Percentiles rank a stretch among this genome's conserved stretches.
phyloP scores from a whole-genome alignment of 2,113 vertebrate species.

The Mustela nigripes region DNA sequence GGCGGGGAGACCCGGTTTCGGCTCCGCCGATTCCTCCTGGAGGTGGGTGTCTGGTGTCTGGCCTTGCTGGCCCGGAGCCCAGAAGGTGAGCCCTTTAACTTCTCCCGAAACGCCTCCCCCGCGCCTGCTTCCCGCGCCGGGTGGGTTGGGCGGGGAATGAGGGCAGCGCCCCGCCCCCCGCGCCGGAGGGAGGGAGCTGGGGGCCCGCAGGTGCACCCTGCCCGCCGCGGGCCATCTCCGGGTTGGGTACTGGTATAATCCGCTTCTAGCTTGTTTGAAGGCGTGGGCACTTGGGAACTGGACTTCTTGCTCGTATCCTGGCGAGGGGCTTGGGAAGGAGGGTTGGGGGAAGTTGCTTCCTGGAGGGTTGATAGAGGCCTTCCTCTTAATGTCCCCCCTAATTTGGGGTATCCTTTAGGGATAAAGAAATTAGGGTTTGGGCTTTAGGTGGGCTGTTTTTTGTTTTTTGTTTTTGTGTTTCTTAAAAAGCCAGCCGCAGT shows the following conservation, averaged over 20 bases:
- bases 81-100: slow-evolving; percentile 76
- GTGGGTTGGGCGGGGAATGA: slow-evolving; percentile 55
- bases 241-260: slow-evolving; percentile 83
- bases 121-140: neutral
- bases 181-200: slow-evolving; percentile 64
- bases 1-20: slow-evolving; percentile 29
- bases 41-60: slow-evolving; percentile 45
- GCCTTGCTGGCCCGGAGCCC: slow-evolving; percentile 64
- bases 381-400: neutral
- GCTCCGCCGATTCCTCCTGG: neutral
- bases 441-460: neutral
- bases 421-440: slow-evolving; percentile 46
- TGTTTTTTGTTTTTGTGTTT: neutral
- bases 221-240: slow-evolving; percentile 75
- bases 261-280: slow-evolving; percentile 83
- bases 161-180: slow-evolving; percentile 68
- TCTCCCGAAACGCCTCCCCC: slow-evolving; percentile 34
- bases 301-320: slow-evolving; percentile 60
- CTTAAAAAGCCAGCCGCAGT: slow-evolving; percentile 67
- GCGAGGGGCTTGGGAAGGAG: neutral
- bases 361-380: neutral
- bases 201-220: slow-evolving; percentile 81
- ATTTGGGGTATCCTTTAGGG: slow-evolving; percentile 30
- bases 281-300: slow-evolving; percentile 78
- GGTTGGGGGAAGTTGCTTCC: neutral